Percentiles rank a stretch among this genome's conserved stretches.
phyloP scores from a whole-genome alignment of 2,888 invertebrate genomes.

The Temnothorax rugatulus region DNA sequence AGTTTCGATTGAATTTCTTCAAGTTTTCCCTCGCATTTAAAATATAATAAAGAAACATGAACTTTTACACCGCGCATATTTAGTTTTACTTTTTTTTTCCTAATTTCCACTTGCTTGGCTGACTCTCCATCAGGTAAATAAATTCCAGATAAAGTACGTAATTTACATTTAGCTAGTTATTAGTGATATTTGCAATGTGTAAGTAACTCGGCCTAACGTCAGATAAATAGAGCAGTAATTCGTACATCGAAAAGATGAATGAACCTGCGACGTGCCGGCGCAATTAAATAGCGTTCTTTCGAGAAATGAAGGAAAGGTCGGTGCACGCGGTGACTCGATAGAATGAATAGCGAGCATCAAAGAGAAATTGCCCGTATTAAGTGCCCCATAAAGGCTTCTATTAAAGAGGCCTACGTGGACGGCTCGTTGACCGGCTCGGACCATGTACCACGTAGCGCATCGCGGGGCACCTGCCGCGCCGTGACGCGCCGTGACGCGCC shows the following conservation, averaged over 20 bases:
- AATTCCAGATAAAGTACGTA: background rate
- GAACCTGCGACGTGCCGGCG: background rate
- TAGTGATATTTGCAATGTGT: background rate
- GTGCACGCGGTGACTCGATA: conserved; percentile 69
- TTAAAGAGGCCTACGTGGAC: conserved; percentile 76
- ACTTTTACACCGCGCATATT: background rate
- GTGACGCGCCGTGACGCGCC: conserved; percentile 40
- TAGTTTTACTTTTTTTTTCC: background rate
- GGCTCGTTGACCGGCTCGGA: conserved; percentile 67
- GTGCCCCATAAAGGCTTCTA: conserved; percentile 81
- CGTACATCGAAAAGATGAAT: background rate
- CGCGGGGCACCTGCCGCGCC: conserved; percentile 73
- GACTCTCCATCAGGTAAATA: background rate
- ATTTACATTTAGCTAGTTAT: background rate
- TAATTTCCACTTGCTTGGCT: background rate
- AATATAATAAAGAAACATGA: background rate
- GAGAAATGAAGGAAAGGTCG: conserved; percentile 32
- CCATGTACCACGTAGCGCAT: conserved; percentile 72
- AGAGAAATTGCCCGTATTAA: conserved; percentile 80
- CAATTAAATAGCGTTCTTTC: conserved; percentile 3
- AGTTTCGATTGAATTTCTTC: background rate
- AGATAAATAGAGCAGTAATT: background rate
- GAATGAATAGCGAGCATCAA: conserved; percentile 77
- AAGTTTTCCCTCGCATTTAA: background rate
- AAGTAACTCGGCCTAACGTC: background rate